Evolutionary conservation across 2,113 vertebrate genomes (phyloP).

Genomic region (Solea solea): DNA sequence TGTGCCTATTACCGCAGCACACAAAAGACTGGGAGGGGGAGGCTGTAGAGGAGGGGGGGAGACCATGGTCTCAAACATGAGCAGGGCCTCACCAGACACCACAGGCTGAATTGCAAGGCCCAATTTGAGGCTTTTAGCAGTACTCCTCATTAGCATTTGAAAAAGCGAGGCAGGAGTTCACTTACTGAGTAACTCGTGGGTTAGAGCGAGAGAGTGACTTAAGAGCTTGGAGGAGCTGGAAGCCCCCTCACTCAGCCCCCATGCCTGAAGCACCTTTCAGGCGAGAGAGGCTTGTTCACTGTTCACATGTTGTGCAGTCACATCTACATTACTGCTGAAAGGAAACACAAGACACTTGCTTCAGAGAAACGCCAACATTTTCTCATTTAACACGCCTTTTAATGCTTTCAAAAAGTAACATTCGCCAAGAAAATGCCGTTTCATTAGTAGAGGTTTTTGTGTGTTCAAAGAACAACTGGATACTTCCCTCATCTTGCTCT

Average conservation of each 20-base stretch:
- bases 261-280: conserved; percentile 29
- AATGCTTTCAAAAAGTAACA: conserved; percentile 13
- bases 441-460: background rate
- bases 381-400: background rate
- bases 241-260: conserved; percentile 7
- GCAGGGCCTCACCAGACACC: conserved; percentile 78
- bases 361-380: background rate
- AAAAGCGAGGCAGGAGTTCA: conserved; percentile 70
- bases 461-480: conserved; percentile 17
- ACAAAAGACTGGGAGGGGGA: conserved; percentile 73
- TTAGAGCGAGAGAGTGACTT: conserved; percentile 65
- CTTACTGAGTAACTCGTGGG: conserved; percentile 66
- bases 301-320: conserved; percentile 45
- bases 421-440: background rate
- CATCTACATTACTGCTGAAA: conserved; percentile 12
- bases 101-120: conserved; percentile 79
- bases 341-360: background rate
- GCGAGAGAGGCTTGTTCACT: conserved; percentile 27
- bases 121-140: conserved; percentile 82
- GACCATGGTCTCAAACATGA: conserved; percentile 72
- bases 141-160: conserved; percentile 82
- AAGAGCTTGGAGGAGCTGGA: conserved; percentile 56
- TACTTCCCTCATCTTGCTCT: conserved; percentile 8
- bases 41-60: conserved; percentile 34
- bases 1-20: conserved; percentile 81